These are phyloP conservation scores for Phrynosoma platyrhinos DNA, from an alignment of 2,113 vertebrate genomes.

Conservation along the genomic window DNA sequence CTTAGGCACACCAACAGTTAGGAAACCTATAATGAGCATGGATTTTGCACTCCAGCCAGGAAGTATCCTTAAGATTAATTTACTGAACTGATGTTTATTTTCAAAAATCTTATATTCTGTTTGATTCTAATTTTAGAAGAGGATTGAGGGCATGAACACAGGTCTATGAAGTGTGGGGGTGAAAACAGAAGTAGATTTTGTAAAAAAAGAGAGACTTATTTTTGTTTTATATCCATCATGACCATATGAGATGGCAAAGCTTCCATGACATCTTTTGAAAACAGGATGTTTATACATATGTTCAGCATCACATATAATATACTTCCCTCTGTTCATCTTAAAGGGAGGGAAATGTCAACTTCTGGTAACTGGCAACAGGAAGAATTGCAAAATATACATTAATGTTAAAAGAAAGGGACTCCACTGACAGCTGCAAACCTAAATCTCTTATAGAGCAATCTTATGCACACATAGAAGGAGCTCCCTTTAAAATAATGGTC, in stretches of 20 bases:
- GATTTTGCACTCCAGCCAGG: constrained; percentile 46
- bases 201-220: constrained; percentile 66
- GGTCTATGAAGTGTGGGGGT: constrained; percentile 37
- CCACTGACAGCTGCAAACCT: not conserved
- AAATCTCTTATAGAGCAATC: not conserved
- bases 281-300: constrained; percentile 64
- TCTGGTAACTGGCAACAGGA: constrained; percentile 36
- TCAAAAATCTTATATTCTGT: too few species aligned
- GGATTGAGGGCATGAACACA: constrained; percentile 25
- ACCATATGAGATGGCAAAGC: constrained; percentile 62
- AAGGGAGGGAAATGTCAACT: constrained; percentile 57
- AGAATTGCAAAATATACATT: constrained; percentile 32
- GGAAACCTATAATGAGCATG: constrained; percentile 66
- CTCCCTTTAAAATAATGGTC: not conserved
- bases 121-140: constrained; percentile 53
- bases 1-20: constrained; percentile 46
- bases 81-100: constrained; percentile 47
- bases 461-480: not conserved
- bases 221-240: constrained; percentile 56
- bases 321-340: constrained; percentile 63
- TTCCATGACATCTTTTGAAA: constrained; percentile 62
- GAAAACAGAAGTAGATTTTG: constrained; percentile 51
- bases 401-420: constrained; percentile 42
- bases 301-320: constrained; percentile 66
- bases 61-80: constrained; percentile 68